A percentile compares a stretch with the other conserved stretches of the same genome.
Conservation (phyloP, 2,797 vertebrate species). For the Sebastes trivittatus region DNA sequence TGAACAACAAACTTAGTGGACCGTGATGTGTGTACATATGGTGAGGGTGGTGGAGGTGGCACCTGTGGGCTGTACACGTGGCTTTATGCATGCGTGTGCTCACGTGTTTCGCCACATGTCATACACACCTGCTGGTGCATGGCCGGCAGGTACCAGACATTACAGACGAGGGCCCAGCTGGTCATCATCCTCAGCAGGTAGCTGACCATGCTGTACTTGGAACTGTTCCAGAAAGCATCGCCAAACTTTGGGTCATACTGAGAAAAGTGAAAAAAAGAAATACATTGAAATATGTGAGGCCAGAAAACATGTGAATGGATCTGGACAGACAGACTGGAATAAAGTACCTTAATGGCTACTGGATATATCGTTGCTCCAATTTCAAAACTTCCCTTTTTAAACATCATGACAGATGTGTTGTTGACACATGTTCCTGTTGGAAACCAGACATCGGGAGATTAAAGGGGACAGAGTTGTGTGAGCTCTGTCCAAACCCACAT, state of each 20-base stretch:
- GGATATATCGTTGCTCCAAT: constrained; percentile 95
- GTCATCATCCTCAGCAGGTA: constrained; percentile 97
- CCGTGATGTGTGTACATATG: neutral
- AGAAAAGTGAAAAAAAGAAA: neutral
- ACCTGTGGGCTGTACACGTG: neutral
- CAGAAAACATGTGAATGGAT: neutral
- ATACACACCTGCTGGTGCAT: constrained; percentile 91
- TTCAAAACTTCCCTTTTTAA: constrained; percentile 99
- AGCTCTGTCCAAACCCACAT: constrained; percentile 38
- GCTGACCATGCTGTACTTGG: constrained; percentile 93
- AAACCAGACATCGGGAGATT: constrained; percentile 43
- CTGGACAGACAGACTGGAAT: neutral
- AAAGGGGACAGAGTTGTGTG: constrained; percentile 21
- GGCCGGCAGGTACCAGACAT: constrained; percentile 95
- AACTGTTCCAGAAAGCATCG: constrained; percentile 98
- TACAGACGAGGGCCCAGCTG: constrained; percentile 97
- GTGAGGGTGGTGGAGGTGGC: neutral
- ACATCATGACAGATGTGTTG: constrained; percentile 99
- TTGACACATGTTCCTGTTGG: constrained; percentile 94
- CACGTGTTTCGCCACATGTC: neutral
- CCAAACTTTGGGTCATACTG: constrained; percentile 98
- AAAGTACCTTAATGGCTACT: constrained; percentile 94
- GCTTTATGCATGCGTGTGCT: neutral
- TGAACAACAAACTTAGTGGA: neutral
- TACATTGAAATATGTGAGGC: neutral